Percentiles rank a stretch among this genome's conserved stretches.
Evolutionary conservation across 1,140 invertebrate species (phyloP).

Genomic region (Nephila pilipes): DNA sequence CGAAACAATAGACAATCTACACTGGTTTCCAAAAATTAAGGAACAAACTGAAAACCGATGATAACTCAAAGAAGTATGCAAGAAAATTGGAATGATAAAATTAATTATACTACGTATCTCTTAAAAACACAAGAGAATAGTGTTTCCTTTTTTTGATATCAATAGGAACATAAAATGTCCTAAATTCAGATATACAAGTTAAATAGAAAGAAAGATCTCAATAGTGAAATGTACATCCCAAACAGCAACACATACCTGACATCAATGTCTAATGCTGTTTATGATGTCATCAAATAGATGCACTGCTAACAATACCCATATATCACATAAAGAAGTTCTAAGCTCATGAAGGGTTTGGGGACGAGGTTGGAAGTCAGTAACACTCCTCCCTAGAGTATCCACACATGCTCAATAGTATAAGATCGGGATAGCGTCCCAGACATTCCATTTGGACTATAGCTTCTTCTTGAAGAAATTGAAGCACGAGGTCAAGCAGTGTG

Average conservation of each 20-base stretch:
- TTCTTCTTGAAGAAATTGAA: neutral
- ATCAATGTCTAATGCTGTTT: neutral
- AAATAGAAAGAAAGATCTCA: neutral
- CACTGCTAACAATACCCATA: neutral
- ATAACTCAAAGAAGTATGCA: too few relatives aligned
- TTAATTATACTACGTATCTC: too few relatives aligned
- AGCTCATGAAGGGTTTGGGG: neutral
- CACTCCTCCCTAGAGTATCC: neutral
- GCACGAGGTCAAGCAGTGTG: neutral
- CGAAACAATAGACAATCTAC: too few relatives aligned
- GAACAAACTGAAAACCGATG: too few relatives aligned
- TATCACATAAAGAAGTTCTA: neutral
- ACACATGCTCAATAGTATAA: neutral
- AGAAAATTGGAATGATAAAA: too few relatives aligned
- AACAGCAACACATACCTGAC: neutral
- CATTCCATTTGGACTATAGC: neutral
- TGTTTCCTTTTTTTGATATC: neutral
- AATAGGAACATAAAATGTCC: neutral
- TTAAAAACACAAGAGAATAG: neutral
- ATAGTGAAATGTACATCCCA: neutral
- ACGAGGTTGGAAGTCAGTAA: neutral
- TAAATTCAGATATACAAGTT: neutral
- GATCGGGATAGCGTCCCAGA: neutral
- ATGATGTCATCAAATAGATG: neutral
- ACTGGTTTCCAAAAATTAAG: too few relatives aligned